Base-by-base conservation (phyloP, 2,797 vertebrate species). In the Gymnopithys bicolor region DNA sequence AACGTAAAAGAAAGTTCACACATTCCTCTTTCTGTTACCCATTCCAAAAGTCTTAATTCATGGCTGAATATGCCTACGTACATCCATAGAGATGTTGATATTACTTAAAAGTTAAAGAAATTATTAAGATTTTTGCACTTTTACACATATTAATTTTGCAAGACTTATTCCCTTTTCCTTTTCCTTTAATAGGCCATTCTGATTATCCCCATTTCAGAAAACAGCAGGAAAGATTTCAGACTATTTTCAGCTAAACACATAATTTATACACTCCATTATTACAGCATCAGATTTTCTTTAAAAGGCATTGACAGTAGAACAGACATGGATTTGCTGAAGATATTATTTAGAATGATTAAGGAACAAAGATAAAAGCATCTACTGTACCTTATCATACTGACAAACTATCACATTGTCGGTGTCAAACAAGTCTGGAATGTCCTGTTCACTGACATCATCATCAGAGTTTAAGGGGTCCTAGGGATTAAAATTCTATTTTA, bases 381-480 rank as follows among this genome's bases (percentile, higher is more conserved):
- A 94, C 86, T 66, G 67, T 97, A 99, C 99, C 98, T 99, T 99
- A 96, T 99, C 99, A 71, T 99, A 99, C 93, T 99, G 99, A 95
- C 99, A 99, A 91, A 99, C 99, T 3, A 99, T 99, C 35, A 99
- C 98, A 60, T 99, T 99, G 94, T 99, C 98, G 0, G 99, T 99
- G 95, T 99, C 99, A 97, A 99, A 99, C 89, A 99, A 98, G 96
- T 99, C 99, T 11, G 99, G 98, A 90, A 98, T 98, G 91, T 99
- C 99, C 96, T 99, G 99, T 51, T 99, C 99, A 67, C 99, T 99
- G 92, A 99, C 98, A 58, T 99, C 99, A 84, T 99, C 99, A 21
- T 98, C 98, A n/a, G 99, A 99, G 98, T 99, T 99, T 96, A 99
- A 97, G 75, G 99, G 99, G 93, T 99, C 99, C 99, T 99, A 95